Percentiles rank a stretch among this genome's conserved stretches.
Conservation (phyloP, 2,113 vertebrate species). For the Myodes glareolus region DNA sequence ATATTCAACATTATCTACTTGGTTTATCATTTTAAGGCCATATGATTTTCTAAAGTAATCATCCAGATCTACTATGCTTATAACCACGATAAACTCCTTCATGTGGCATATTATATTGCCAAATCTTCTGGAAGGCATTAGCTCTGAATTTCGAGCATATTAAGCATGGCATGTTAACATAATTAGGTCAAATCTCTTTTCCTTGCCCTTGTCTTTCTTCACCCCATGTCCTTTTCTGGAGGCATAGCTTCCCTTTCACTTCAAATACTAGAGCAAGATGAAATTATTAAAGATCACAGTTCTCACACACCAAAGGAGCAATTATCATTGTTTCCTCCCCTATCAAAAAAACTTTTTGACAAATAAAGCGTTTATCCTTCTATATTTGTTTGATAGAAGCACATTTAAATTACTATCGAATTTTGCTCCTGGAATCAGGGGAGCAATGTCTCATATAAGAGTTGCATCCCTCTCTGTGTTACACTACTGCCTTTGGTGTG, state of each 20-base stretch:
- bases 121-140: slow-evolving; percentile 10
- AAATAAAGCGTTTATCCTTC: neutral
- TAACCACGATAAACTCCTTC: neutral
- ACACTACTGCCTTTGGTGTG: neutral
- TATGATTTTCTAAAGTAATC: slow-evolving; percentile 33
- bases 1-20: neutral
- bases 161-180: neutral
- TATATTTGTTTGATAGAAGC: neutral
- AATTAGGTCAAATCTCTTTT: slow-evolving; percentile 42
- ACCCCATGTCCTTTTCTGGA: neutral
- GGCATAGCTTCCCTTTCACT: neutral
- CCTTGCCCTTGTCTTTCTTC: neutral
- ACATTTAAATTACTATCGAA: neutral
- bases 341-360: neutral
- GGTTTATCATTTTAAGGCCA: neutral
- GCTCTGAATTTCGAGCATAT: neutral
- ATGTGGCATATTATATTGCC: neutral
- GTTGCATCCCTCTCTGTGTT: neutral
- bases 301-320: neutral
- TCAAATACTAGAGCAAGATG: neutral
- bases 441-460: neutral
- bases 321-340: neutral
- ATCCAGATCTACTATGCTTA: neutral
- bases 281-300: neutral
- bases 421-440: neutral